Conservation (phyloP, 1,140 invertebrate genomes). For the Polyergus mexicanus region DNA sequence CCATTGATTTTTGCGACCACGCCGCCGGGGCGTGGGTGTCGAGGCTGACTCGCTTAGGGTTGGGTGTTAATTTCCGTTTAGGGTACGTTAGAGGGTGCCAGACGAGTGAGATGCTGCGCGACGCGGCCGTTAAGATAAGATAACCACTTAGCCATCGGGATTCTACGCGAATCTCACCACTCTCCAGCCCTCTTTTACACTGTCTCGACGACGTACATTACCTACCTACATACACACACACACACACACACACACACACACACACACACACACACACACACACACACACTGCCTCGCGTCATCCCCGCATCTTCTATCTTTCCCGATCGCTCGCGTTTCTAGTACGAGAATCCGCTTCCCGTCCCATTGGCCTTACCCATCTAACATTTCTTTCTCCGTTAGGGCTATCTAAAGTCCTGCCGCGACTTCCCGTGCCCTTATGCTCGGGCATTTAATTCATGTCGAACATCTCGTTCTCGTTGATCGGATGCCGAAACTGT, state of each 20-base stretch:
- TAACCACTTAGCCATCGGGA: conserved; percentile 83
- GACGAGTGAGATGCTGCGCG: conserved; percentile 71
- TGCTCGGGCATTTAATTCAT: conserved; percentile 55
- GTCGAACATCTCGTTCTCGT: conserved; percentile 47
- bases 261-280: neutral
- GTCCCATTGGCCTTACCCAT: conserved; percentile 9
- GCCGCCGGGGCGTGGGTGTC: conserved; percentile 26
- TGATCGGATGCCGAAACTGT: conserved; percentile 59
- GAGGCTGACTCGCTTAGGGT: conserved; percentile 33
- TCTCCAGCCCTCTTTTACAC: conserved; percentile 16
- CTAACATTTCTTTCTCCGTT: conserved; percentile 58
- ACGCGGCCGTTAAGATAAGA: conserved; percentile 83
- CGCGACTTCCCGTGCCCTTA: conserved; percentile 57
- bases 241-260: neutral
- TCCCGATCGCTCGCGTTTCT: conserved; percentile 43
- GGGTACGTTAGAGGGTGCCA: conserved; percentile 76
- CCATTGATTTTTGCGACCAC: conserved; percentile 78
- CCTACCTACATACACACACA: neutral
- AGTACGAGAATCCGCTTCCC: conserved; percentile 26
- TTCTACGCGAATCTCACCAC: conserved; percentile 72
- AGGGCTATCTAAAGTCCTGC: conserved; percentile 70
- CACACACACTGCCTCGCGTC: neutral
- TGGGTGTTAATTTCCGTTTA: conserved; percentile 83
- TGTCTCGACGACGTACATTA: conserved; percentile 15
- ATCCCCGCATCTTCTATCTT: conserved; percentile 5